These are phyloP conservation scores for Labrus mixtus DNA, from an alignment of 2,113 vertebrate genomes.

Conservation along the genomic window DNA sequence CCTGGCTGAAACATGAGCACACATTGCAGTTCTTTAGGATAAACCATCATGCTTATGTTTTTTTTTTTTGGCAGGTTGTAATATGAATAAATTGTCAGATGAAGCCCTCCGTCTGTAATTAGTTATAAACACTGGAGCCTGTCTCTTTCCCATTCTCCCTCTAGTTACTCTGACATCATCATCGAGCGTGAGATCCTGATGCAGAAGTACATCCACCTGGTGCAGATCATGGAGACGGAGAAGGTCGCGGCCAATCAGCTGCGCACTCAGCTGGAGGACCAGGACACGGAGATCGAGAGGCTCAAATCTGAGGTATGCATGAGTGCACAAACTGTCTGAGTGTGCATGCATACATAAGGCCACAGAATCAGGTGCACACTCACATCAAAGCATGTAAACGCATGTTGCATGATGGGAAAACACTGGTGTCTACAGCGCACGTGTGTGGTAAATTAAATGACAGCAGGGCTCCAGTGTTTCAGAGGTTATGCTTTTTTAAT, in stretches of 20 bases:
- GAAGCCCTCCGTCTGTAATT: no score
- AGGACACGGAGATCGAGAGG: constrained; percentile 96
- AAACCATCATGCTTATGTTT: no score
- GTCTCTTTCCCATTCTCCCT: background rate
- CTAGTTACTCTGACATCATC: constrained; percentile 93
- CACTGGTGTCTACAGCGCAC: background rate
- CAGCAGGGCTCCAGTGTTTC: constrained; percentile 28
- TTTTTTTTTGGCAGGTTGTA: no score
- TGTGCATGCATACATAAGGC: constrained; percentile 35
- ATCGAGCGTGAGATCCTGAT: constrained; percentile 95
- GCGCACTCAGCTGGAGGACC: constrained; percentile 96
- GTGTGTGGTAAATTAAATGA: constrained; percentile 12
- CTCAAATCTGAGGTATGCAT: constrained; percentile 93
- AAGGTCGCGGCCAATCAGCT: constrained; percentile 97
- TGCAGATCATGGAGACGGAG: constrained; percentile 97
- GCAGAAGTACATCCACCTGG: constrained; percentile 98
- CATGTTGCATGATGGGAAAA: constrained; percentile 28
- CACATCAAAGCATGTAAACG: constrained; percentile 27
- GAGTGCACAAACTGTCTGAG: constrained; percentile 35
- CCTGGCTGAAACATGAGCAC: no score
- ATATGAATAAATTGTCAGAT: no score
- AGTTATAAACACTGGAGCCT: no score
- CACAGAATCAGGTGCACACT: constrained; percentile 7
- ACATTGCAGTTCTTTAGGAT: no score
- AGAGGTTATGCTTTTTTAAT: background rate